These are phyloP conservation scores for Harlomillsia oculata DNA, from an alignment of 1,140 invertebrate genomes.

Conservation along the genomic window DNA sequence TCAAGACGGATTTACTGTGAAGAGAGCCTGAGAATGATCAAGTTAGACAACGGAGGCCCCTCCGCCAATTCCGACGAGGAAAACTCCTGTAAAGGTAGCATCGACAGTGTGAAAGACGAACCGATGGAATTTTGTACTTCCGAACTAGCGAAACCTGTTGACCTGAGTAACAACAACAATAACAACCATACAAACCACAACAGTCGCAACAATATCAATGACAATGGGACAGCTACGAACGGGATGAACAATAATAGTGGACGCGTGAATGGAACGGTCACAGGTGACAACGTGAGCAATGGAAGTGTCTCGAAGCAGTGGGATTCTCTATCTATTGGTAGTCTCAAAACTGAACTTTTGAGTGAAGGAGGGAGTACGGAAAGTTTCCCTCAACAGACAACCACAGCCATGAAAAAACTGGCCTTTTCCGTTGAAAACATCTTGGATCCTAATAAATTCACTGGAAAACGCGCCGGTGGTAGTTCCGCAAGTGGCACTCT, in stretches of 20 bases:
- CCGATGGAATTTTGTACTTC: constrained; percentile 18
- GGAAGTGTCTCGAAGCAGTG: background rate
- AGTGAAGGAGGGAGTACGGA: background rate
- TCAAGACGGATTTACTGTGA: too few species aligned
- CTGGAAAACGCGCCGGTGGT: constrained; percentile 46
- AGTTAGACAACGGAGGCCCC: too few species aligned
- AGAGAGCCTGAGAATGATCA: too few species aligned
- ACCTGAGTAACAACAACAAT: constrained; percentile 34
- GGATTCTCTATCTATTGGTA: constrained; percentile 3
- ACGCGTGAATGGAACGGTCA: constrained; percentile 9
- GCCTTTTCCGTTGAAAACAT: constrained; percentile 88
- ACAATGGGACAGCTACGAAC: background rate
- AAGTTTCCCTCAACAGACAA: background rate
- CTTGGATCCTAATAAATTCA: constrained; percentile 80
- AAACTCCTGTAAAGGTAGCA: constrained; percentile 8
- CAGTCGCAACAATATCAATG: constrained; percentile 10
- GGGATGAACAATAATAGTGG: constrained; percentile 10
- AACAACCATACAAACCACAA: constrained; percentile 16
- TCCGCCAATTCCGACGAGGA: too few species aligned
- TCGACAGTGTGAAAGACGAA: constrained; percentile 6
- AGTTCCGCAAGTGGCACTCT: too few species aligned
- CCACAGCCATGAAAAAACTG: constrained; percentile 43
- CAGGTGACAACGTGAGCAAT: background rate
- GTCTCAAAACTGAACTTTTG: background rate
- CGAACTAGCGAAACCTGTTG: constrained; percentile 30